phyloP scores from a whole-genome alignment of 1,140 invertebrate species.

The Geopemphigus sp. region DNA sequence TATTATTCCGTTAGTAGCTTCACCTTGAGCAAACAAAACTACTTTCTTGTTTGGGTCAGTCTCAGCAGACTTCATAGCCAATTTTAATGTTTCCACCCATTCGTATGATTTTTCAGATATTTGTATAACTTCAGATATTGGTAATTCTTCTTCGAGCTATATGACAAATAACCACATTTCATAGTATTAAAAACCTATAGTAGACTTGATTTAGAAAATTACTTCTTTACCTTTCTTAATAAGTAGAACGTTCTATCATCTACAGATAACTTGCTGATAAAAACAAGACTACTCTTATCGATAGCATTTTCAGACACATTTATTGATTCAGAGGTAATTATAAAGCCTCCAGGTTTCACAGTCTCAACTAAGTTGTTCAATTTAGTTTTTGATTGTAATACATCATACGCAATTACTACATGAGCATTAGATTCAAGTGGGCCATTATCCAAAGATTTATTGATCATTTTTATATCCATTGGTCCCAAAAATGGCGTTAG shows the following conservation, averaged over 20 bases:
- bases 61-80: slow-evolving; percentile 64
- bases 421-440: slow-evolving; percentile 66
- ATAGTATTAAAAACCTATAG: not conserved
- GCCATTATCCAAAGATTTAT: slow-evolving; percentile 59
- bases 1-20: slow-evolving; percentile 72
- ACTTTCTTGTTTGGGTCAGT: slow-evolving; percentile 61
- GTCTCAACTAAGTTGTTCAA: slow-evolving; percentile 64
- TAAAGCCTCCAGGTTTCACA: slow-evolving; percentile 70
- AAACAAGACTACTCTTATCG: slow-evolving; percentile 58
- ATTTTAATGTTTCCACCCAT: slow-evolving; percentile 82
- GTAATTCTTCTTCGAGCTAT: slow-evolving; percentile 13
- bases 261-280: slow-evolving; percentile 62
- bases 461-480: slow-evolving; percentile 60
- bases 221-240: slow-evolving; percentile 58
- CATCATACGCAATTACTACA: slow-evolving; percentile 64
- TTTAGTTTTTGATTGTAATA: slow-evolving; percentile 55
- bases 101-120: slow-evolving; percentile 68
- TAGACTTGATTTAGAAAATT: not conserved
- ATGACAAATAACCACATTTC: slow-evolving; percentile 1
- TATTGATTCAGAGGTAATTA: slow-evolving; percentile 67
- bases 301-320: slow-evolving; percentile 59
- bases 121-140: slow-evolving; percentile 59
- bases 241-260: slow-evolving; percentile 63
- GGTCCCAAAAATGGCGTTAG: slow-evolving; percentile 59
- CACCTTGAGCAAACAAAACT: slow-evolving; percentile 68